A percentile compares a stretch with the other conserved stretches of the same genome.
These are phyloP conservation scores for Aythya baeri DNA, from an alignment of 2,113 vertebrate genomes.

Conservation along the genomic window DNA sequence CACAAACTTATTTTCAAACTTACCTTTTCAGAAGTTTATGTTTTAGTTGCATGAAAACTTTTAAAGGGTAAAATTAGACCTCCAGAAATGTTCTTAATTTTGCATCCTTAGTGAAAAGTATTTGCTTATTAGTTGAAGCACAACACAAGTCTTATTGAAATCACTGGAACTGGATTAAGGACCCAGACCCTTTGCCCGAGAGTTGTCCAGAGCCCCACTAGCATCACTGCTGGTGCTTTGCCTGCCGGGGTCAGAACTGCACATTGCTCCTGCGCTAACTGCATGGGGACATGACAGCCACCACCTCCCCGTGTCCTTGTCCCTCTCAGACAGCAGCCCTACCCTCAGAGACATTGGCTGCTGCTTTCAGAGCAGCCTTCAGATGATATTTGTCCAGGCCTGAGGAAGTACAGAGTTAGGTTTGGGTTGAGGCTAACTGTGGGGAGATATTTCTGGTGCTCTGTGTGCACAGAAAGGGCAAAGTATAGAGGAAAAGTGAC, in stretches of 20 bases:
- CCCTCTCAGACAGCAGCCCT: not conserved
- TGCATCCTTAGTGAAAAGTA: not conserved
- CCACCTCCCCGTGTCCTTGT: rapidly evolving
- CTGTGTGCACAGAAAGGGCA: not conserved
- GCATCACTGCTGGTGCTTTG: not conserved
- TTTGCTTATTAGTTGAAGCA: not conserved
- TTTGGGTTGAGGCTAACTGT: rapidly evolving
- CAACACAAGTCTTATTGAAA: not conserved
- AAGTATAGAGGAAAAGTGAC: not conserved
- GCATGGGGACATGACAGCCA: rapidly evolving
- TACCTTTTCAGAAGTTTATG: not conserved
- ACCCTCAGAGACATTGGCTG: not conserved
- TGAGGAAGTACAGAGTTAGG: not conserved
- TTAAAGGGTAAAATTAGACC: not conserved
- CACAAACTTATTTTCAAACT: constrained; percentile 10
- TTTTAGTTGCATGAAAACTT: constrained; percentile 25
- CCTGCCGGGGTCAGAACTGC: rapidly evolving
- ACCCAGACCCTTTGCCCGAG: not conserved
- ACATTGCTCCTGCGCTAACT: rapidly evolving
- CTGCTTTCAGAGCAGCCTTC: not conserved
- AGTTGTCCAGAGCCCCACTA: rapidly evolving
- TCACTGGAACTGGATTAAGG: not conserved
- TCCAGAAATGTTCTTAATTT: not conserved
- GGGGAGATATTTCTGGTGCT: not conserved
- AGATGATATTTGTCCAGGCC: not conserved